These are phyloP conservation scores for Phymanthus crucifer DNA, from an alignment of 92 coral and sea anemone genomes.

Conservation along the genomic window DNA sequence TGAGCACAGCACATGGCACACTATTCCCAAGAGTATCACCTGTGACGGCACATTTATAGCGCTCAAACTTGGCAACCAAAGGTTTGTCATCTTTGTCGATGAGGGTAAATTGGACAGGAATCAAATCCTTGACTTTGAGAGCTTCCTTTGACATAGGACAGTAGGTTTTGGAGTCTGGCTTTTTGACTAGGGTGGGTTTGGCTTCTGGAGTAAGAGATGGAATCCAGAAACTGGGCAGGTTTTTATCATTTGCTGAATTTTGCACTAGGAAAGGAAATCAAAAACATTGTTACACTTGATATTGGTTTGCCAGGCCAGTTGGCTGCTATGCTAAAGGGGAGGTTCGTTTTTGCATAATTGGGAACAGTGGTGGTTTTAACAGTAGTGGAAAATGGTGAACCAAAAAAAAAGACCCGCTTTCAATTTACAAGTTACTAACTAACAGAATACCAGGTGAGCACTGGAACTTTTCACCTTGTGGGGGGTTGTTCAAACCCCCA, in stretches of 20 bases:
- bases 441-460: too few species aligned
- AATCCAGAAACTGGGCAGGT: constrained; percentile 93
- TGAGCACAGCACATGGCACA: constrained; percentile 93
- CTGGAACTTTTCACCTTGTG: too few species aligned
- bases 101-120: constrained; percentile 77
- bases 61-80: constrained; percentile 73
- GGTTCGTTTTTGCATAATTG: too few species aligned
- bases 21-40: constrained; percentile 94
- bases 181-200: constrained; percentile 76
- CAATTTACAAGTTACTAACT: too few species aligned
- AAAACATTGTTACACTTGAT: not conserved
- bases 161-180: constrained; percentile 90
- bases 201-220: constrained; percentile 97
- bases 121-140: constrained; percentile 84
- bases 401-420: too few species aligned
- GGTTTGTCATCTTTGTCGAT: constrained; percentile 74
- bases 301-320: too few species aligned
- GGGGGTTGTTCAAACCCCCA: too few species aligned
- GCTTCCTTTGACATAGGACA: constrained; percentile 94
- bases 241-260: constrained; percentile 50
- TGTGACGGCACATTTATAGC: constrained; percentile 94
- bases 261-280: constrained; percentile 21
- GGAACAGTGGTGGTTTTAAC: too few species aligned
- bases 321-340: too few species aligned
- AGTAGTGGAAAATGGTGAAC: too few species aligned